phyloP scores from a whole-genome alignment of 2,888 invertebrate genomes.

The Lycaena phlaeas region DNA sequence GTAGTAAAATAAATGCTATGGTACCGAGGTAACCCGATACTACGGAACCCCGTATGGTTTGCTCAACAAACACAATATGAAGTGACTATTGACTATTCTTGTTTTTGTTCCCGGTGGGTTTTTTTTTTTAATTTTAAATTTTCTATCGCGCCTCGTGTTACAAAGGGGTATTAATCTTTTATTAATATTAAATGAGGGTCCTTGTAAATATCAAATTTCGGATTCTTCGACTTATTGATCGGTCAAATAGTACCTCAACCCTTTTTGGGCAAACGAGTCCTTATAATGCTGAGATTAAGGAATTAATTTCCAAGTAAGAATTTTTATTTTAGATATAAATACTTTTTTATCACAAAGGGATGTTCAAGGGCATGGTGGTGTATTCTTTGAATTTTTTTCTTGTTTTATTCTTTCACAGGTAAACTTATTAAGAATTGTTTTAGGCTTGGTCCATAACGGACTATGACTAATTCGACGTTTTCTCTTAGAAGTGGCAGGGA shows the following conservation, averaged over 20 bases:
- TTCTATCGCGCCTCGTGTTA: conserved; percentile 56
- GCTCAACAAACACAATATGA: conserved; percentile 66
- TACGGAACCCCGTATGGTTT: conserved; percentile 60
- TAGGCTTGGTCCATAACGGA: too few relatives aligned
- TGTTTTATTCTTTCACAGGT: background rate
- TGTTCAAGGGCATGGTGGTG: background rate
- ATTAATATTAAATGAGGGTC: conserved; percentile 42
- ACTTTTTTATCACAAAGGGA: background rate
- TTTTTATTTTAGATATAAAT: background rate
- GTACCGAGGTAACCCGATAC: conserved; percentile 49
- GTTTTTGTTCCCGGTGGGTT: conserved; percentile 49
- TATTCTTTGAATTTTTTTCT: background rate
- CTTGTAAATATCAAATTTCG: conserved; percentile 40
- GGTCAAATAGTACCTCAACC: conserved; percentile 11
- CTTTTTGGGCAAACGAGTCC: background rate
- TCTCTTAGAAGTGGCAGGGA: too few relatives aligned
- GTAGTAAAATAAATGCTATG: conserved; percentile 20
- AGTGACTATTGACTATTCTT: conserved; percentile 71
- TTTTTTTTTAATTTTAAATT: conserved; percentile 59
- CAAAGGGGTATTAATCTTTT: conserved; percentile 51
- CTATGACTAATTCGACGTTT: too few relatives aligned
- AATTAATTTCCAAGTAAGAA: background rate
- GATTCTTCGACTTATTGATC: conserved; percentile 41
- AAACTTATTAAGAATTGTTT: background rate
- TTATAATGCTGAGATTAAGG: background rate